Evolutionary conservation across 2,797 vertebrate species (phyloP).

Genomic region (Gephyroberyx darwinii): DNA sequence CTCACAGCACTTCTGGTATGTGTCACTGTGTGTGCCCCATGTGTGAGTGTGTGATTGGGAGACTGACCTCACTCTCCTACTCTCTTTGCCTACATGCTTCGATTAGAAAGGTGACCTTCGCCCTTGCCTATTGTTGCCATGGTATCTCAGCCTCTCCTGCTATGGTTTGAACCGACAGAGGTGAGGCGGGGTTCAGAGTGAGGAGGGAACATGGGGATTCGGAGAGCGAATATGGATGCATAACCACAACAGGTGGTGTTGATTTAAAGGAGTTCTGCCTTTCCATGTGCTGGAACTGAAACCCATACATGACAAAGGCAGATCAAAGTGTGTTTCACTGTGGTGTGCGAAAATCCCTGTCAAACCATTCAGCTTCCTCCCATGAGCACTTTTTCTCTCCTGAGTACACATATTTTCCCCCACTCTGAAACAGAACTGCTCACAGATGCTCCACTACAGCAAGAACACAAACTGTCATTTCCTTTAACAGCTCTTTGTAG

Average conservation of each 20-base stretch:
- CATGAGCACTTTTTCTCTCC: slow-evolving; percentile 63
- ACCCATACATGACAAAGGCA: slow-evolving; percentile 76
- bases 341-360: slow-evolving; percentile 72
- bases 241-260: slow-evolving; percentile 82
- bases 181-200: slow-evolving; percentile 32
- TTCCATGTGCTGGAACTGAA: slow-evolving; percentile 72
- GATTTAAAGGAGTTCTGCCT: slow-evolving; percentile 77
- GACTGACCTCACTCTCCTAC: slow-evolving; percentile 69
- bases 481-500: slow-evolving; percentile 65
- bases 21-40: slow-evolving; percentile 8
- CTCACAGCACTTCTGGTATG: not conserved
- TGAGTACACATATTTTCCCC: slow-evolving; percentile 50
- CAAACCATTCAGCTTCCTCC: slow-evolving; percentile 72
- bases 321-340: slow-evolving; percentile 77
- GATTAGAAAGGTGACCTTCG: slow-evolving; percentile 73
- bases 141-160: slow-evolving; percentile 72
- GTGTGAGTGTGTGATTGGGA: slow-evolving; percentile 49
- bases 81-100: slow-evolving; percentile 54
- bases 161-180: slow-evolving; percentile 41
- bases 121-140: slow-evolving; percentile 79
- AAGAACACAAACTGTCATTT: slow-evolving; percentile 76
- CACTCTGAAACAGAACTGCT: slow-evolving; percentile 63
- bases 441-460: slow-evolving; percentile 71
- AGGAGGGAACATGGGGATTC: slow-evolving; percentile 37
- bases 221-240: slow-evolving; percentile 65